phyloP scores from a whole-genome alignment of 2,888 invertebrate genomes.

The Synanthedon vespiformis region DNA sequence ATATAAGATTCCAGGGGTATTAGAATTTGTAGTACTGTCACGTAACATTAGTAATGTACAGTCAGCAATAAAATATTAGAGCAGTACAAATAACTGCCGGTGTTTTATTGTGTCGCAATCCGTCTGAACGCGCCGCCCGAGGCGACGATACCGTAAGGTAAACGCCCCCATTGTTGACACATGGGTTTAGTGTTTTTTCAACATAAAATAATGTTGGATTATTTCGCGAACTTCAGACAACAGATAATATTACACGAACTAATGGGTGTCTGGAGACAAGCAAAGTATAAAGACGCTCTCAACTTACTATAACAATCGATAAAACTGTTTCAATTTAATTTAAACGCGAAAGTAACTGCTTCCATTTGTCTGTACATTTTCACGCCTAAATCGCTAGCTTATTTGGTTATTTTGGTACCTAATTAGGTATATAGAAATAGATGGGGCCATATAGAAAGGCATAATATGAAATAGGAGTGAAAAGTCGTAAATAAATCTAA shows the following conservation, averaged over 20 bases:
- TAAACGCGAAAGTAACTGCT: no score
- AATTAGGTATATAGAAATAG: no score
- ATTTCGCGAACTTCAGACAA: background rate
- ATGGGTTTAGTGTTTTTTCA: slow-evolving; percentile 1
- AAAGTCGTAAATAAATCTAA: no score
- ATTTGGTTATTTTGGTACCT: no score
- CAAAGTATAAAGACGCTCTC: no score
- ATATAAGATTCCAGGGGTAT: no score
- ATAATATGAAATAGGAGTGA: no score
- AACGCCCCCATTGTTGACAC: slow-evolving; percentile 1
- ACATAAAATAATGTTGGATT: background rate
- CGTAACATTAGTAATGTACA: background rate
- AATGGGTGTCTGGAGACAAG: background rate
- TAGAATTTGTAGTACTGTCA: background rate
- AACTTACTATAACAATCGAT: no score
- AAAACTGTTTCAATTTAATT: no score
- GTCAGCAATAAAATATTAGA: slow-evolving; percentile 1
- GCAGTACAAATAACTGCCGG: slow-evolving; percentile 2
- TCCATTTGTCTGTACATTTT: no score
- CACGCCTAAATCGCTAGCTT: no score
- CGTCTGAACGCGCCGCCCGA: background rate
- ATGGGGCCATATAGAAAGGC: no score
- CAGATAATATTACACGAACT: background rate
- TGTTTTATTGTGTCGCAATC: slow-evolving; percentile 1
- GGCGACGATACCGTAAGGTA: slow-evolving; percentile 1